Base-by-base conservation (phyloP, 2,797 vertebrate genomes). In the Presbytis comata region DNA sequence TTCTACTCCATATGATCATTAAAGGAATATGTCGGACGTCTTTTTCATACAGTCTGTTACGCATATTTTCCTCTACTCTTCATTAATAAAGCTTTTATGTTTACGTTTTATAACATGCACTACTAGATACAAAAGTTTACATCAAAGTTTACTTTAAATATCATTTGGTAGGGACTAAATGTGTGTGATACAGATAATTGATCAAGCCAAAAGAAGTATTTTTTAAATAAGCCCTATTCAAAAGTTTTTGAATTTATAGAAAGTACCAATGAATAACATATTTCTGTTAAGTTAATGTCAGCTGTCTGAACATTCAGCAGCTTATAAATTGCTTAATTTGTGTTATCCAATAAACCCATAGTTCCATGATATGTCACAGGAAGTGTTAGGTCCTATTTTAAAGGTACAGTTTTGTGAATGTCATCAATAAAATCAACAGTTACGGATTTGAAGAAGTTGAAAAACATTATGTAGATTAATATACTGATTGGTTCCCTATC, bases 51-150 rank as follows among this genome's bases (percentile, higher is more conserved):
- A 30, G 2, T 17, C 95, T 95, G 89, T 78, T 17, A 11, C 7
- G 85, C 19, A 8, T 9, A 30, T 79, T 55, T 88, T 53, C 93
- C 64, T 59, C 55, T n/a, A 9, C 86, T 89, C 80, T 98, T 95
- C 79, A 72, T 95, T 96, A 97, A 83, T 46, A 96, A 97, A 97
- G 92, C 41, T 79, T 95, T 95, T 97, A 0, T 97, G 76, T 98
- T 98, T 98, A 89, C 96, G 85, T 97, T 61, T 97, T 80, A 98
- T 82, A 90, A 86, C 41, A 48, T 93, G 85, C 90, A 97, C 89
- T 97, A 97, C 59, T 16, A 44, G 59, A 61, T 93, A 79, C 26
- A 50, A 78, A 97, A 53, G 75, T 96, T 97, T 97, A 98, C 96
- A 96, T 85, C 48, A 86, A 97, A 94, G 28, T 59, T 97, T 94